These are phyloP conservation scores for Hydrotaea diabolus DNA, from an alignment of 2,888 invertebrate genomes.

Conservation along the genomic window DNA sequence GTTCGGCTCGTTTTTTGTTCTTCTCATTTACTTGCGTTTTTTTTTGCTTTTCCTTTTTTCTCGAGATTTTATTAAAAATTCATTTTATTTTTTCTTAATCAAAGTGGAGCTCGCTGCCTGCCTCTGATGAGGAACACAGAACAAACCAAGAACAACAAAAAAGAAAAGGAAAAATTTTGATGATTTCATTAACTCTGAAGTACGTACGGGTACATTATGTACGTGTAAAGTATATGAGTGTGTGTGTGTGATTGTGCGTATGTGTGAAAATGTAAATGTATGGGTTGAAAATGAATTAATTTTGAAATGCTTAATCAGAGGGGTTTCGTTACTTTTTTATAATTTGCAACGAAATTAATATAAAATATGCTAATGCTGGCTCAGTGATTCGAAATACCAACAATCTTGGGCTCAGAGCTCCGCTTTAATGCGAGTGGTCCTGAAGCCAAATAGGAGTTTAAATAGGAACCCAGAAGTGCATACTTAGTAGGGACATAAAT, in stretches of 20 bases:
- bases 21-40: constrained; percentile 21
- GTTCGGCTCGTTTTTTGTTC: not conserved
- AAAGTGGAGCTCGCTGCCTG: constrained; percentile 33
- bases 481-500: too few species aligned
- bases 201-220: too few species aligned
- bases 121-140: constrained; percentile 14
- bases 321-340: not conserved
- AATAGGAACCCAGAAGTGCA: too few species aligned
- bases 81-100: constrained; percentile 53
- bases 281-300: constrained; percentile 25
- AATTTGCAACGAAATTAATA: not conserved
- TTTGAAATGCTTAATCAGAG: constrained; percentile 13
- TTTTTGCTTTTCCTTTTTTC: too few species aligned
- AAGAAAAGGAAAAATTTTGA: constrained; percentile 34
- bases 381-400: too few species aligned
- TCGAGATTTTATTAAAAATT: constrained; percentile 65
- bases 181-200: constrained; percentile 57
- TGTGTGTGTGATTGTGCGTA: not conserved
- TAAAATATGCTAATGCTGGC: not conserved
- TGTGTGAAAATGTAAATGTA: constrained; percentile 1
- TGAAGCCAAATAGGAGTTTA: too few species aligned
- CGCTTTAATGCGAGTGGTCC: too few species aligned
- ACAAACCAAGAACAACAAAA: too few species aligned
- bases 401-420: too few species aligned
- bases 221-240: not conserved